Evolutionary conservation across 2,888 invertebrate genomes (phyloP), one percentile per base, ranked within the genome.

Genomic region (Epirrita christyi): DNA sequence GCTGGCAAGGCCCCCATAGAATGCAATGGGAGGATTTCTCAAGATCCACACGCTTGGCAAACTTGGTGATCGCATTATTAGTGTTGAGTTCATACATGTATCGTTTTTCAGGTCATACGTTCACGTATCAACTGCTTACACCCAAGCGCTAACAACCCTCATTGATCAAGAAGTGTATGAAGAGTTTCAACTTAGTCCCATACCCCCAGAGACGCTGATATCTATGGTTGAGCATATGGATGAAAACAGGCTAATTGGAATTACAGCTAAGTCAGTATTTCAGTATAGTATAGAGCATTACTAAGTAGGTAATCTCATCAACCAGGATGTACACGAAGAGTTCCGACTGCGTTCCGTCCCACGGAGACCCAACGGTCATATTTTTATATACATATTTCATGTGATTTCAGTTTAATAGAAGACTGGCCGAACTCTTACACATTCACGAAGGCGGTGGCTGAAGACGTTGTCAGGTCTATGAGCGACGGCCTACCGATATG

Each of bases 151-250:
- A 0, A 5, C 52, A 5, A 58, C 38, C 9, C 27, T 43, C n/a
- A 7, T 43, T 52, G 4, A 55, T 59, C 1, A 52, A 64, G 7
- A 68, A 4, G 56, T 76, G 0, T 8, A 34, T 0, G 80, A 80
- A 15, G 28, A 70, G 38, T 74, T 67, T 55, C 64, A 70, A 28
- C 45, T 59, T 0, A 55, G 59, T 5, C 73, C 75, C 0, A 29
- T 72, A 0, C 43, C 66, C 0, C 72, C 28, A 28, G 28, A 28
- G 28, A 28, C n/a, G n/a, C n/a, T n/a, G n/a, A n/a, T n/a, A n/a
- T n/a, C n/a, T n/a, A n/a, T n/a, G n/a, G n/a, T n/a, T n/a, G n/a
- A n/a, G n/a, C n/a, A n/a, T n/a, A n/a, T n/a, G n/a, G n/a, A n/a
- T n/a, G n/a, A n/a, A n/a, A n/a, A n/a, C n/a, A n/a, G n/a, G n/a